Conservation (phyloP, 2,888 invertebrate genomes). For the Ernsta delagoae region DNA sequence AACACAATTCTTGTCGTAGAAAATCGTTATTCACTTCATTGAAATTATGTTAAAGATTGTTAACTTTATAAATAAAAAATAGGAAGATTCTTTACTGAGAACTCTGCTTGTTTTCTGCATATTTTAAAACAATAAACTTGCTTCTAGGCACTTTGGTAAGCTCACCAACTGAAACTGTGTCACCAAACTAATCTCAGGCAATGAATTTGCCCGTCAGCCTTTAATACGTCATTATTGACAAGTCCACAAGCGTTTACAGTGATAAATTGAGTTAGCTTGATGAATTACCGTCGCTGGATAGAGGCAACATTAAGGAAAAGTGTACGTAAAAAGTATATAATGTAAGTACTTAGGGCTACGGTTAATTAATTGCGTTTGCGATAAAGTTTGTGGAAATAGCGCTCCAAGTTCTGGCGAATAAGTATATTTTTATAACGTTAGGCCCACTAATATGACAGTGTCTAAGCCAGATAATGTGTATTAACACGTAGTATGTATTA, state of each 20-base stretch:
- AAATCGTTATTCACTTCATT: too few relatives aligned
- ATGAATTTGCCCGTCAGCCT: slow-evolving; percentile 12
- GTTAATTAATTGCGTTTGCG: slow-evolving; percentile 5
- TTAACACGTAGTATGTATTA: too few relatives aligned
- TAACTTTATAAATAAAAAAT: too few relatives aligned
- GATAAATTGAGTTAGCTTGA: slow-evolving; percentile 65
- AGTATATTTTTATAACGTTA: too few relatives aligned
- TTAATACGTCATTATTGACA: slow-evolving; percentile 16
- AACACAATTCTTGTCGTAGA: too few relatives aligned
- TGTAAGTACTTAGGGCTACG: background rate
- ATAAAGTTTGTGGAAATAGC: background rate
- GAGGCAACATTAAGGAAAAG: slow-evolving; percentile 3
- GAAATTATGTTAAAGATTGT: too few relatives aligned
- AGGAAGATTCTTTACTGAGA: too few relatives aligned
- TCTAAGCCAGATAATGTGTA: too few relatives aligned
- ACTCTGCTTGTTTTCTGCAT: background rate
- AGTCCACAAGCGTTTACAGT: slow-evolving; percentile 56
- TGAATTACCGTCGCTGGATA: slow-evolving; percentile 54
- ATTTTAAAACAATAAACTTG: background rate
- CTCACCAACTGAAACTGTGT: slow-evolving; percentile 11
- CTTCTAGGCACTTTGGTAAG: background rate
- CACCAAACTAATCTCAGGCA: slow-evolving; percentile 7
- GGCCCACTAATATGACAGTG: too few relatives aligned
- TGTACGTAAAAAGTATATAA: slow-evolving; percentile 3
- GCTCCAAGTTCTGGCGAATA: too few relatives aligned